A percentile compares a stretch with the other conserved stretches of the same genome.
phyloP scores from a whole-genome alignment of 2,888 invertebrate genomes.

The Pantelozetes paolii region DNA sequence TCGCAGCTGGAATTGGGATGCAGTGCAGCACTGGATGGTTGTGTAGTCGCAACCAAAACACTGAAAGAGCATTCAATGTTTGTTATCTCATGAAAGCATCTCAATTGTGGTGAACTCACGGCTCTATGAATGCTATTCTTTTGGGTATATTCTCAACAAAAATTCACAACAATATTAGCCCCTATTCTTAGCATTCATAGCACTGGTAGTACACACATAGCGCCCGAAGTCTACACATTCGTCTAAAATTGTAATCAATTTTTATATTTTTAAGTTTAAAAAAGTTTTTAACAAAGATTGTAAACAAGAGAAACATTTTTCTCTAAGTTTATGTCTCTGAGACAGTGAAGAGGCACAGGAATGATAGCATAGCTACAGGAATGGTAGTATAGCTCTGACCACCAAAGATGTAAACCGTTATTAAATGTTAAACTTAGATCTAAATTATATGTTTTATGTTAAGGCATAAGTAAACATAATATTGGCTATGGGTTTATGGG shows the following conservation, averaged over 20 bases:
- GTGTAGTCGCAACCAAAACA: not conserved
- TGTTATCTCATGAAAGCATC: conserved; percentile 33
- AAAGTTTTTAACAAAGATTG: no score
- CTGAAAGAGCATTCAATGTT: conserved; percentile 13
- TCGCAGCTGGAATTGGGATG: conserved; percentile 25
- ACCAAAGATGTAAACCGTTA: conserved; percentile 22
- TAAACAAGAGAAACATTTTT: conserved; percentile 15
- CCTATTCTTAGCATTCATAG: no score
- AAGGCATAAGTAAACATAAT: conserved; percentile 29
- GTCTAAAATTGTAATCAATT: not conserved
- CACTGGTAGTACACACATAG: no score
- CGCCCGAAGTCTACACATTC: not conserved
- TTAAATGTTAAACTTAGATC: conserved; percentile 24
- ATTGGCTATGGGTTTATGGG: conserved; percentile 33
- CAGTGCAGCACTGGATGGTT: not conserved
- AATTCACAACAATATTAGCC: conserved; percentile 19
- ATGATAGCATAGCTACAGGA: not conserved
- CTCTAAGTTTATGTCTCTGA: not conserved
- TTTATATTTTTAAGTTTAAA: not conserved
- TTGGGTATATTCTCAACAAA: not conserved
- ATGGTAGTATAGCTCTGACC: conserved; percentile 19
- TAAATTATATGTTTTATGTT: conserved; percentile 35
- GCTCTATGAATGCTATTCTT: conserved; percentile 25
- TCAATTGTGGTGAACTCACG: conserved; percentile 33
- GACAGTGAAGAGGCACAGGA: not conserved